These are phyloP conservation scores for Gavia stellata DNA, from an alignment of 2,113 vertebrate species.

Conservation along the genomic window DNA sequence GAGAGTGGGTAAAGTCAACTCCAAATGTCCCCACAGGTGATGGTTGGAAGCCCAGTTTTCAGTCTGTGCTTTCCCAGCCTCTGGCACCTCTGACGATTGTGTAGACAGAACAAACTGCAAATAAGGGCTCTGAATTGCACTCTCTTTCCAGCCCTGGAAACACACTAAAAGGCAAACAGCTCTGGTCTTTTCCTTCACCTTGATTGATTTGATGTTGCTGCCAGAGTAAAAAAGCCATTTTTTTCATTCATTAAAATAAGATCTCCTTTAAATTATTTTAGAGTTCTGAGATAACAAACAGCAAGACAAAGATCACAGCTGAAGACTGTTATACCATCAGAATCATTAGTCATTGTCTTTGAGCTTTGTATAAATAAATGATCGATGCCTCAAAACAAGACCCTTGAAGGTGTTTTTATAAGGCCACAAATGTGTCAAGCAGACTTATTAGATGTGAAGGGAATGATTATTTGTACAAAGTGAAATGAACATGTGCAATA, in stretches of 20 bases:
- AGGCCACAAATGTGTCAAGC: slow-evolving; percentile 82
- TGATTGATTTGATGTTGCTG: slow-evolving; percentile 67
- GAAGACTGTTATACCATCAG: slow-evolving; percentile 63
- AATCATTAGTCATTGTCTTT: slow-evolving; percentile 73
- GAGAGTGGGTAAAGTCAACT: not conserved
- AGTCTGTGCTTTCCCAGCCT: not conserved
- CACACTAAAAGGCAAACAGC: not conserved
- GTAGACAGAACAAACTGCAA: slow-evolving; percentile 2
- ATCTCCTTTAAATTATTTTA: slow-evolving; percentile 63
- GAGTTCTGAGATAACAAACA: slow-evolving; percentile 63
- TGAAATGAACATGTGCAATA: slow-evolving; percentile 85
- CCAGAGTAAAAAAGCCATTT: slow-evolving; percentile 44
- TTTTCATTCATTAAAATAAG: slow-evolving; percentile 66
- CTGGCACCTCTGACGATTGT: not conserved
- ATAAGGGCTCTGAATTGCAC: not conserved
- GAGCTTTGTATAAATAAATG: slow-evolving; percentile 76
- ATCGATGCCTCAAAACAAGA: slow-evolving; percentile 78
- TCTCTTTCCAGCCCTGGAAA: slow-evolving; percentile 13
- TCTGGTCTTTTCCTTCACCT: slow-evolving; percentile 49
- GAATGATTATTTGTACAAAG: slow-evolving; percentile 86
- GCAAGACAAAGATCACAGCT: slow-evolving; percentile 62
- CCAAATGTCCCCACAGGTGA: not conserved
- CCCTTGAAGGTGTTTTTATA: slow-evolving; percentile 80
- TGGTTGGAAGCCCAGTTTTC: not conserved
- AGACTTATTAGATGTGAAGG: slow-evolving; percentile 88